phyloP scores from a whole-genome alignment of 1,140 invertebrate species.

The Globodera ellingtonae region DNA sequence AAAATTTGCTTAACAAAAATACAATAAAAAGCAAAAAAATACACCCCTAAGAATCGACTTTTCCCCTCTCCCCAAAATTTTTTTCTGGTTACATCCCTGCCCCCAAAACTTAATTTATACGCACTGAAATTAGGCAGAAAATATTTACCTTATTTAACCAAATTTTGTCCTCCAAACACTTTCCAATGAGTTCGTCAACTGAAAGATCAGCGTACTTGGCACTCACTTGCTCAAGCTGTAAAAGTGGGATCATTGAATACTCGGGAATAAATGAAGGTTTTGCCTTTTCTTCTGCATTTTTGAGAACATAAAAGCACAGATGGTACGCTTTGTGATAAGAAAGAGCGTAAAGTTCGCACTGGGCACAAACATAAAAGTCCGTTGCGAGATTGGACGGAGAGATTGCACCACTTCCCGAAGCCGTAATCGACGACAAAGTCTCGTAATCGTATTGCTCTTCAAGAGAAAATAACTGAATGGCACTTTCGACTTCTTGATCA shows the following conservation, averaged over 20 bases:
- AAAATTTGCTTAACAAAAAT: too few species aligned
- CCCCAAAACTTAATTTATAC: too few species aligned
- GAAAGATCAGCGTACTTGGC: constrained; percentile 20
- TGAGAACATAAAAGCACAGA: constrained; percentile 27
- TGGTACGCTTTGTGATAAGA: constrained; percentile 33
- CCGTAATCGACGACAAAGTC: constrained; percentile 8
- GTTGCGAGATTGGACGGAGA: not conserved
- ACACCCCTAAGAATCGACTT: too few species aligned
- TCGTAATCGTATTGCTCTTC: constrained; percentile 28
- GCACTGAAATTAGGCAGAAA: too few species aligned
- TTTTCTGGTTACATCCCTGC: too few species aligned
- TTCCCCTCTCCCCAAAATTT: too few species aligned
- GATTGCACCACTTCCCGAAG: not conserved
- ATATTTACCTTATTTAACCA: constrained; percentile 22
- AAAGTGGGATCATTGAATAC: not conserved
- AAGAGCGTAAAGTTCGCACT: constrained; percentile 25
- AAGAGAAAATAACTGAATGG: constrained; percentile 26
- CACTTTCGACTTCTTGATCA: not conserved
- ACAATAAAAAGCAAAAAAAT: too few species aligned
- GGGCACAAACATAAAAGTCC: constrained; percentile 31
- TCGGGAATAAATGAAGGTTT: not conserved
- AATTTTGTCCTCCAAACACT: constrained; percentile 9
- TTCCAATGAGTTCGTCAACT: constrained; percentile 5
- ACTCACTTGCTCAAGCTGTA: constrained; percentile 32
- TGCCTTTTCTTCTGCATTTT: constrained; percentile 37